phyloP scores from a whole-genome alignment of 2,113 vertebrate species.

The Lethenteron reissneri region DNA sequence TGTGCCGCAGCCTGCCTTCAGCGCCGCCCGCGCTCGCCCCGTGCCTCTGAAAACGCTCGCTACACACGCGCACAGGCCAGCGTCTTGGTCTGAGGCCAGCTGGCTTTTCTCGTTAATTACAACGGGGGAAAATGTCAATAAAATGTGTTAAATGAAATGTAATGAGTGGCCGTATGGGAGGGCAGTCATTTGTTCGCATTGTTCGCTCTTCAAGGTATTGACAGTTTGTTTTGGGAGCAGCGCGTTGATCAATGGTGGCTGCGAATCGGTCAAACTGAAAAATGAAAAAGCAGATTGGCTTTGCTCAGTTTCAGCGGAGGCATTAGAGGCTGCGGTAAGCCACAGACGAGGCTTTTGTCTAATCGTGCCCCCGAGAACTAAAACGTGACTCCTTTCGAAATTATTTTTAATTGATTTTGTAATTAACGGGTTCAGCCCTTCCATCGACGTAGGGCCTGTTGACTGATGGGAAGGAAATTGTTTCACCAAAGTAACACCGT shows the following conservation, averaged over 20 bases:
- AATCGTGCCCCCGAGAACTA: slow-evolving; percentile 46
- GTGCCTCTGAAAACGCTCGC: no score
- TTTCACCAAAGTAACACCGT: slow-evolving; percentile 15
- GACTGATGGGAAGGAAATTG: slow-evolving; percentile 37
- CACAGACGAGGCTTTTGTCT: slow-evolving; percentile 49
- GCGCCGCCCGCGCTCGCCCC: no score
- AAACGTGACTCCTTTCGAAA: slow-evolving; percentile 51
- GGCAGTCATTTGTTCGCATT: slow-evolving; percentile 83
- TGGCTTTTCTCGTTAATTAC: slow-evolving; percentile 99
- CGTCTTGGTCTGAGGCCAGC: slow-evolving; percentile 97
- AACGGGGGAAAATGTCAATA: slow-evolving; percentile 99
- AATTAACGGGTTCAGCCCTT: slow-evolving; percentile 62
- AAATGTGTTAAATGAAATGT: slow-evolving; percentile 99
- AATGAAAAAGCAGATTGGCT: slow-evolving; percentile 66
- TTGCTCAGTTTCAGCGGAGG: slow-evolving; percentile 52
- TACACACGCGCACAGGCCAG: slow-evolving; percentile 12
- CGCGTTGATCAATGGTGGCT: slow-evolving; percentile 82
- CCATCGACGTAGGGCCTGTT: slow-evolving; percentile 35
- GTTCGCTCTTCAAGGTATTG: slow-evolving; percentile 74
- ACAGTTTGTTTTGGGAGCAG: slow-evolving; percentile 83
- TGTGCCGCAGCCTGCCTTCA: no score
- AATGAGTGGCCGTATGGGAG: slow-evolving; percentile 64
- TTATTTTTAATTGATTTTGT: slow-evolving; percentile 79
- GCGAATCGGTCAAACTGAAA: slow-evolving; percentile 72
- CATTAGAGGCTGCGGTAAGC: slow-evolving; percentile 21